These are phyloP conservation scores for Cheirogaleus major DNA, from an alignment of 2,797 vertebrate species.

Conservation along the genomic window DNA sequence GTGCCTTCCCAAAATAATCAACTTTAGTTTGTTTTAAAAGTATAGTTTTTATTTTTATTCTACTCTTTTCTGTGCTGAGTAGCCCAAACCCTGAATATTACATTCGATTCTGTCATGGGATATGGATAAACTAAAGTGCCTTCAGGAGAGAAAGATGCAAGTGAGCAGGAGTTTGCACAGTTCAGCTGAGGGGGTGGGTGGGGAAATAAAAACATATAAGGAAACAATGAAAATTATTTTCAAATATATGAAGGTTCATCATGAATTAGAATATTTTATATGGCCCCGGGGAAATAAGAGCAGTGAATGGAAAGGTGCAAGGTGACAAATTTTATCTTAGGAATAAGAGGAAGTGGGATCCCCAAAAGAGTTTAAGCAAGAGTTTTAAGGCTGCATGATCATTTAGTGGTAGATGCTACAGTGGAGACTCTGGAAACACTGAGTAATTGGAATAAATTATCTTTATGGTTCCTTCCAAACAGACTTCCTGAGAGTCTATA, in stretches of 20 bases:
- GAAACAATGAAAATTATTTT: constrained; percentile 8
- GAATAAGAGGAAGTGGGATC: not conserved
- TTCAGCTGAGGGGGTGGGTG: not conserved
- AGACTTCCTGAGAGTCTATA: not conserved
- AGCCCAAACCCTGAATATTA: not conserved
- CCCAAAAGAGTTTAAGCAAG: not conserved
- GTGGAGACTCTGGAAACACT: not conserved
- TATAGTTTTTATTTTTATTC: not conserved
- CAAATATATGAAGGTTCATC: not conserved
- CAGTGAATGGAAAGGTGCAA: not conserved
- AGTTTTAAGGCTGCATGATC: not conserved
- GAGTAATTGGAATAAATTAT: not conserved
- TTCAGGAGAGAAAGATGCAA: not conserved
- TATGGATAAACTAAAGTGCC: not conserved
- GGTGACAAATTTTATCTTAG: not conserved
- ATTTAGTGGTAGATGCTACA: not conserved
- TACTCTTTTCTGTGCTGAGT: not conserved
- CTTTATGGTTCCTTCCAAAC: not conserved
- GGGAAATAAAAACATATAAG: not conserved
- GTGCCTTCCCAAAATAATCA: not conserved
- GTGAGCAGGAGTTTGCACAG: not conserved
- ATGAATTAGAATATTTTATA: not conserved
- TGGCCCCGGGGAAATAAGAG: not conserved
- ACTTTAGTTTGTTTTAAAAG: not conserved
- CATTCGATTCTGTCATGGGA: not conserved